phyloP scores from a whole-genome alignment of 2,888 invertebrate genomes.

The Mythimna ferrago region DNA sequence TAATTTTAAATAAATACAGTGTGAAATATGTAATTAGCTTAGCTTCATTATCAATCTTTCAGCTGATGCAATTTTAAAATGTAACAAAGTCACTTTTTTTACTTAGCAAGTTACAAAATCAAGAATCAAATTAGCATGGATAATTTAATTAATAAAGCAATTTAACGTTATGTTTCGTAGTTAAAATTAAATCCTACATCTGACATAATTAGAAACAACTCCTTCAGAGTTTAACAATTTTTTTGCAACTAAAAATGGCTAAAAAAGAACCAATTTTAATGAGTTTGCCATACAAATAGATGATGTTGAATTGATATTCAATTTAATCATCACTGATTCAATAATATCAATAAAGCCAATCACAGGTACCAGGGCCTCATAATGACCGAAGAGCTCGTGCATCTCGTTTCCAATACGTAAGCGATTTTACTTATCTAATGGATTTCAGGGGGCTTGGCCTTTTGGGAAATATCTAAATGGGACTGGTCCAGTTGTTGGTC shows the following conservation, averaged over 20 bases:
- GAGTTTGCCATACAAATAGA: not conserved
- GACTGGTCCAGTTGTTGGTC: conserved; percentile 19
- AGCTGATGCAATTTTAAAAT: not conserved
- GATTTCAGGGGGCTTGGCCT: conserved; percentile 34
- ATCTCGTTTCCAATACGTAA: conserved; percentile 30
- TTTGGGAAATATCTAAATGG: conserved; percentile 54
- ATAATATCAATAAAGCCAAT: conserved; percentile 54
- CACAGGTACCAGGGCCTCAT: conserved; percentile 59
- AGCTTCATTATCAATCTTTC: not conserved
- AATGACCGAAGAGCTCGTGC: conserved; percentile 36
- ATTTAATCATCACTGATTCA: conserved; percentile 41
- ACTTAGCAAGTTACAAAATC: not conserved
- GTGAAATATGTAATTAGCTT: not conserved
- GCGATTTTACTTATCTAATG: conserved; percentile 58
- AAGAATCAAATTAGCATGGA: no score
- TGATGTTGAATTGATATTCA: conserved; percentile 32
- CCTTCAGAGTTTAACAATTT: no score
- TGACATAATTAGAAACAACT: no score
- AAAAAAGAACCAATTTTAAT: no score
- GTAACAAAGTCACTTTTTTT: not conserved
- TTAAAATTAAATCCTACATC: no score
- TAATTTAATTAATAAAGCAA: no score
- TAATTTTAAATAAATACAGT: not conserved
- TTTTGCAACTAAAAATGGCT: no score
- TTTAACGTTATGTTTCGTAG: no score